Evolutionary conservation across 2,113 vertebrate genomes (phyloP), one percentile per base, ranked within the genome.

Genomic region (Grammomys dolichurus): DNA sequence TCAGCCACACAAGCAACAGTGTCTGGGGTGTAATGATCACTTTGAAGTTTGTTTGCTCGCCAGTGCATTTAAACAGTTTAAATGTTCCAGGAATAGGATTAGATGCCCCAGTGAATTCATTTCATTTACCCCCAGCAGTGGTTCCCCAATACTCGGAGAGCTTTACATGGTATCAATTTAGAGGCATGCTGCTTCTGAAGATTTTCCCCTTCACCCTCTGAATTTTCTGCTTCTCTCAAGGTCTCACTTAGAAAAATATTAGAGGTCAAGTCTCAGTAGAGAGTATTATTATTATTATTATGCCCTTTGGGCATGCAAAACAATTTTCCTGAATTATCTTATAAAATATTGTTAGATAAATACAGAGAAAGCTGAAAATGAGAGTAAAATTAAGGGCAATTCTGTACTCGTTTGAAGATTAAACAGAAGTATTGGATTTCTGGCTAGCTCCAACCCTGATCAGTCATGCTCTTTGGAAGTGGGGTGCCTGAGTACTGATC

Each of bases 31-130:
- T 99, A 99, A 99, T 99, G 98, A 99, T 98, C 97, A 97, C 98
- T 99, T 99, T 99, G 98, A 99, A 98, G 98, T 99, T 98, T 98
- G 98, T 98, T 99, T 99, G 98, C 98, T 98, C 98, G 98, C 97
- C 97, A 98, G 98, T 98, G 98, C 98, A 98, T 98, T 99, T 98
- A 99, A 98, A 98, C 98, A 97, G 95, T 98, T 98, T 98, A 98
- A 99, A 97, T 98, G 98, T 98, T 98, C 98, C 98, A 98, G 98
- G 98, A 99, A 98, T 98, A 98, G 98, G 98, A 98, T 99, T 99
- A 99, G 98, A 99, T 99, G 98, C 98, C 98, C 98, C 98, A 98
- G 98, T 98, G 98, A 98, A 99, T 98, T 98, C 89, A 97, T 98
- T 98, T 98, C 98, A 99, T 99, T 99, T 98, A 99, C 98, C 98